Evolutionary conservation across 2,113 vertebrate genomes (phyloP), one percentile per base, ranked within the genome.

Genomic region (Apus apus): DNA sequence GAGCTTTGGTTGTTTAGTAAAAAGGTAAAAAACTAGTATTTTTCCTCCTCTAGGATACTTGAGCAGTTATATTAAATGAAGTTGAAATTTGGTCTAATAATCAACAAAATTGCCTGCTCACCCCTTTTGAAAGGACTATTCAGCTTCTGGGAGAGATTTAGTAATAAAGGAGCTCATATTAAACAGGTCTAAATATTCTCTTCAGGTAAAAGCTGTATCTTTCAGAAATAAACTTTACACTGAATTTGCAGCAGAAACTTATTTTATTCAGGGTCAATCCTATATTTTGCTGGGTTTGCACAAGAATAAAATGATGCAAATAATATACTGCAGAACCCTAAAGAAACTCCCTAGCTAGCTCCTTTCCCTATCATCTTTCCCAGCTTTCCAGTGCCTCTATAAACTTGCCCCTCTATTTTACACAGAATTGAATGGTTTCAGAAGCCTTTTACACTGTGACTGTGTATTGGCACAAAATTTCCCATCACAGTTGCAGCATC

Each of bases 221-320:
- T 67, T 79, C 71, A 45, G 12, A 92, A 82, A 79, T 36, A 85
- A 94, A 74, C 46, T 86, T 75, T 17, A 50, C 34, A 45, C 64
- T 75, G 61, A 86, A 81, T 95, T 87, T 95, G 45, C 86, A 95
- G 79, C 62, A 12, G 72, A 80, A 66, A 38, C 64, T 83, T 46
- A 64, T 66, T 95, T 89, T 72, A 62, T 91, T 86, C 3, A 1
- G 36, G 61, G 46, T 94, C 93, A 95, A 93, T 90, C 92, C 58
- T 67, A 11, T 72, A 65, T 95, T 94, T 92, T 93, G 90, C 88
- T 95, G 66, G 75, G 54, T 72, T 91, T 95, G 81, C 81, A 84
- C 61, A 87, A 83, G 84, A 51, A 92, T 90, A 40, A 85, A 94
- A 83, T 85, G 40, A 95, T 95, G 92, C 79, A 93, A 96, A 96